Percentiles rank a stretch among this genome's conserved stretches.
These are phyloP conservation scores for Cottus gobio DNA, from an alignment of 2,113 vertebrate genomes.

Conservation along the genomic window DNA sequence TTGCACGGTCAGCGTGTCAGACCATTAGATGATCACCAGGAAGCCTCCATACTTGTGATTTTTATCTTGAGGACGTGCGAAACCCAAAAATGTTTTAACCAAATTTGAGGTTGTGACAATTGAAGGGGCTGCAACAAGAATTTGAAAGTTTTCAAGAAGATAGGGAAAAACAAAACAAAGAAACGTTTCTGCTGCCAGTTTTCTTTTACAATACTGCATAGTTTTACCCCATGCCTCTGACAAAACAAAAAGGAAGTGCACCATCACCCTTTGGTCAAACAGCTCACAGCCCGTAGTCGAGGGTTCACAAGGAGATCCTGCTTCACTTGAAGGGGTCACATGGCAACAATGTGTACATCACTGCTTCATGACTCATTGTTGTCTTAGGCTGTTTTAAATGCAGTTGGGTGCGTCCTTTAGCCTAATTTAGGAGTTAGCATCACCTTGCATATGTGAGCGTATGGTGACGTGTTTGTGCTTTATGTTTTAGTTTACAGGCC, in stretches of 20 bases:
- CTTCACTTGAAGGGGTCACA: not conserved
- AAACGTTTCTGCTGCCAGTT: not conserved
- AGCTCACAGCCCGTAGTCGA: not conserved
- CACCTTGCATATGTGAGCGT: not conserved
- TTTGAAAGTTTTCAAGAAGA: not conserved
- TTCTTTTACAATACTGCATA: not conserved
- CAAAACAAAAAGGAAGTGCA: not conserved
- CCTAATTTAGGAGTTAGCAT: not conserved
- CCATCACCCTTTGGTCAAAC: not conserved
- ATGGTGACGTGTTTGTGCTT: constrained; percentile 15
- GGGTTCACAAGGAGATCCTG: not conserved
- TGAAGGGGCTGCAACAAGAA: not conserved
- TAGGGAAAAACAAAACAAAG: not conserved
- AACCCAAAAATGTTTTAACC: not conserved
- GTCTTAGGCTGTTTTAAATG: not conserved
- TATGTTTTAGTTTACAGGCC: constrained; percentile 35
- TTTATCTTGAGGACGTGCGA: not conserved
- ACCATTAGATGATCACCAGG: not conserved
- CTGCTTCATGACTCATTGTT: not conserved
- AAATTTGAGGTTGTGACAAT: not conserved
- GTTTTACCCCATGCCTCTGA: not conserved
- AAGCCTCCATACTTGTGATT: not conserved
- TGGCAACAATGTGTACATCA: not conserved
- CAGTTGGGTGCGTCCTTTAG: not conserved
- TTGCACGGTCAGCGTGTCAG: not conserved